phyloP scores from a whole-genome alignment of 2,888 invertebrate genomes.

The Protodeltote pygarga region DNA sequence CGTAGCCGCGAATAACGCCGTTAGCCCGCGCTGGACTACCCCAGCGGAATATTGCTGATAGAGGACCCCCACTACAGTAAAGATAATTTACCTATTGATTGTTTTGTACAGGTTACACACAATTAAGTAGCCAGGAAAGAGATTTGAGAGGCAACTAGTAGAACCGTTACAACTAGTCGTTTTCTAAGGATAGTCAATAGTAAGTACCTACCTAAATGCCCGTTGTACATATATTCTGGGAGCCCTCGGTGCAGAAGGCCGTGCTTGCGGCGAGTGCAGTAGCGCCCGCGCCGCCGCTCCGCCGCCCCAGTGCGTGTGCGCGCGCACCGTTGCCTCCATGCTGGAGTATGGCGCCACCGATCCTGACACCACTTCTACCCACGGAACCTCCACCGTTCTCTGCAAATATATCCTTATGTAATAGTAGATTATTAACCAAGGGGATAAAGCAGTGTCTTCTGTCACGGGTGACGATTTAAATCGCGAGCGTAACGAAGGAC shows the following conservation, averaged over 20 bases:
- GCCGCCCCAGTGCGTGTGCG: conserved; percentile 95
- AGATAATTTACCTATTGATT: neutral
- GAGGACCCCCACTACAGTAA: conserved; percentile 64
- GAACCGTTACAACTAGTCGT: no score
- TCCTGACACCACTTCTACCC: conserved; percentile 77
- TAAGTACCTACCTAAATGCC: conserved; percentile 46
- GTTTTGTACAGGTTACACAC: neutral
- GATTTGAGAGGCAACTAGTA: no score
- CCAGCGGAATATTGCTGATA: conserved; percentile 93
- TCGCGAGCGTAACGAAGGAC: no score
- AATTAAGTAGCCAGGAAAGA: neutral
- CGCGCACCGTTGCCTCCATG: conserved; percentile 91
- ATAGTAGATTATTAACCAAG: no score
- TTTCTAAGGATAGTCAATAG: neutral
- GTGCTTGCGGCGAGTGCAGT: conserved; percentile 93
- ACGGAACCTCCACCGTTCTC: conserved; percentile 84
- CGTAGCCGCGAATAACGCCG: conserved; percentile 91
- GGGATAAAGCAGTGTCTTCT: no score
- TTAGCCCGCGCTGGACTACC: conserved; percentile 91
- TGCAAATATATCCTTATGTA: conserved; percentile 41
- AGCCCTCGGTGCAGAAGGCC: conserved; percentile 91
- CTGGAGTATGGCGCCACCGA: conserved; percentile 89
- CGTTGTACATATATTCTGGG: conserved; percentile 90
- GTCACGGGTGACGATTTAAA: no score
- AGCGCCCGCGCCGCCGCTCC: conserved; percentile 88